Evolutionary conservation across 2,113 vertebrate species (phyloP).

Genomic region (Ctenodactylus gundi): DNA sequence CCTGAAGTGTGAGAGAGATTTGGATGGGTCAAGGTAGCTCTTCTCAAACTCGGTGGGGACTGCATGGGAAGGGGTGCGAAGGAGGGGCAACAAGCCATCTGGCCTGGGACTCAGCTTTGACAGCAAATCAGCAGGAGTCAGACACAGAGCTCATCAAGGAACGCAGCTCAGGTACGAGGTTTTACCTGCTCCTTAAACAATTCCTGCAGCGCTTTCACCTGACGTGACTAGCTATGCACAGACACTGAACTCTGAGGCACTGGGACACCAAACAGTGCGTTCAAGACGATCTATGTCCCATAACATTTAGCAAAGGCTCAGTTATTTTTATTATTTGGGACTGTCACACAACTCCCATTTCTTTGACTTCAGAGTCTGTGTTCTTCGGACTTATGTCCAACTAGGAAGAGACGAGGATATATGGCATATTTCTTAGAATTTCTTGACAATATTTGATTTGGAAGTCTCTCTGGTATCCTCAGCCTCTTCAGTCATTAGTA

Average conservation of each 20-base stretch:
- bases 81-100: background rate
- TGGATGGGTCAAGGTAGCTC: background rate
- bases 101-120: background rate
- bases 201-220: background rate
- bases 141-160: background rate
- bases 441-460: background rate
- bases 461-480: background rate
- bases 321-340: background rate
- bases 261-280: background rate
- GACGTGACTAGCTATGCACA: no score
- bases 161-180: background rate
- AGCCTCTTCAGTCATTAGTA: background rate
- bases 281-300: background rate
- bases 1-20: background rate
- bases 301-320: background rate
- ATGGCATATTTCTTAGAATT: background rate
- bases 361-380: background rate
- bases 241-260: background rate
- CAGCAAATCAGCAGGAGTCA: background rate
- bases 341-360: background rate
- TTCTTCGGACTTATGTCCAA: rapidly evolving
- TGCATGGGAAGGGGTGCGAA: background rate
- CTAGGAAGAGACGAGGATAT: background rate
- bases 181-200: background rate
- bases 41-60: background rate